Percentiles rank a stretch among this genome's conserved stretches.
phyloP scores from a whole-genome alignment of 64 coral and sea anemone species.

The Hydrozoanthus tunicans region DNA sequence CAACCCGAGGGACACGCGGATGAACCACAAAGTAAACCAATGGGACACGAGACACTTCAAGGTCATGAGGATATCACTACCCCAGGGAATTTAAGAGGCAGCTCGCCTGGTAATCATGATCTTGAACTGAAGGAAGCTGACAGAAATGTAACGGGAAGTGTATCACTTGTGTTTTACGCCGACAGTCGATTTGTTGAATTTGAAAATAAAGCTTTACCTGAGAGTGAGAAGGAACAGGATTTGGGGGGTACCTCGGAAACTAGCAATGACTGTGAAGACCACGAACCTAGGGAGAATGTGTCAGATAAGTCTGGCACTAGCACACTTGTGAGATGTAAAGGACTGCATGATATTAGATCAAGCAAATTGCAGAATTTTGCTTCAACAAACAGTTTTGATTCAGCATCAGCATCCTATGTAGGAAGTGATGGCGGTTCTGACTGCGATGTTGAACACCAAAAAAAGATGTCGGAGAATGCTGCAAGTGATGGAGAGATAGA shows the following conservation, averaged over 20 bases:
- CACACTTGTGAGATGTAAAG: background rate
- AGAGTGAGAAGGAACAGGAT: background rate
- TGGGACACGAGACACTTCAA: background rate
- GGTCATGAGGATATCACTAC: background rate
- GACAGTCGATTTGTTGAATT: background rate
- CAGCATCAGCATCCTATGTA: background rate
- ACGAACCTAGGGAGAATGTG: background rate
- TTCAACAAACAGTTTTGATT: background rate
- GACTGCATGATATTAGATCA: background rate
- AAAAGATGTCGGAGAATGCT: background rate
- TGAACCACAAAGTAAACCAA: background rate
- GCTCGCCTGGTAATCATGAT: background rate
- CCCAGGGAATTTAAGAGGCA: background rate
- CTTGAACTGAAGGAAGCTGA: background rate
- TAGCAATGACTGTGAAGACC: background rate
- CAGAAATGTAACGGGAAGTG: background rate
- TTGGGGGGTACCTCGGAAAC: background rate
- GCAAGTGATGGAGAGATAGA: background rate
- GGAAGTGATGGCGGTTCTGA: background rate
- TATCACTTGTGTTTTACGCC: background rate
- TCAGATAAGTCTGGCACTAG: background rate
- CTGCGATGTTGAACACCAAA: background rate
- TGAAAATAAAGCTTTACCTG: background rate
- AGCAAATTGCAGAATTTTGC: background rate
- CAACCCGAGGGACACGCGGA: background rate